Percentiles rank a stretch among this genome's conserved stretches.
phyloP scores from a whole-genome alignment of 2,888 invertebrate species.

The Drosophila emarginata region DNA sequence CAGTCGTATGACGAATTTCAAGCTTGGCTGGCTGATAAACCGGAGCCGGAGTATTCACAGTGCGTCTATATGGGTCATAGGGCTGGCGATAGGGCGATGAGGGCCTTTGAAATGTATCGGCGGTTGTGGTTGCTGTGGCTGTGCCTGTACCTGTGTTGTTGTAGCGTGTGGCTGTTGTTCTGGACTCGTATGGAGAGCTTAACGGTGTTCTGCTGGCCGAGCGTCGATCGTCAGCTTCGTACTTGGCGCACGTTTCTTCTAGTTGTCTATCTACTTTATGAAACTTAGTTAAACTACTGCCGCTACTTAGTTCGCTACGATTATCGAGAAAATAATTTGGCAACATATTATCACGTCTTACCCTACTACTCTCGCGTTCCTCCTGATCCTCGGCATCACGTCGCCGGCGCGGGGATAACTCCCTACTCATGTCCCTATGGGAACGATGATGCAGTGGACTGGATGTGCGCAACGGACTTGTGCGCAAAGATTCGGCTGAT shows the following conservation, averaged over 20 bases:
- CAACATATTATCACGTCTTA: slow-evolving; percentile 81
- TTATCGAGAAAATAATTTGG: slow-evolving; percentile 80
- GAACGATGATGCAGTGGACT: slow-evolving; percentile 77
- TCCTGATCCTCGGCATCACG: slow-evolving; percentile 79
- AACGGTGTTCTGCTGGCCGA: slow-evolving; percentile 76
- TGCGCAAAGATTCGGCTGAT: slow-evolving; percentile 75
- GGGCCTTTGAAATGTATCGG: slow-evolving; percentile 60
- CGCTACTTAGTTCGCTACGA: slow-evolving; percentile 79
- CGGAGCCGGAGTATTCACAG: slow-evolving; percentile 64
- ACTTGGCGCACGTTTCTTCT: slow-evolving; percentile 79
- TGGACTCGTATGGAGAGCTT: slow-evolving; percentile 73
- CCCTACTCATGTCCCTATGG: slow-evolving; percentile 78
- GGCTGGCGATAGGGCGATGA: slow-evolving; percentile 76
- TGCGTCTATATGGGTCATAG: slow-evolving; percentile 60
- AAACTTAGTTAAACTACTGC: slow-evolving; percentile 81
- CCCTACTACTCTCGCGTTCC: slow-evolving; percentile 82
- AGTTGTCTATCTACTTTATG: slow-evolving; percentile 82
- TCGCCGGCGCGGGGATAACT: slow-evolving; percentile 79
- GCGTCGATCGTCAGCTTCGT: slow-evolving; percentile 70
- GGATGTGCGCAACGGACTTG: slow-evolving; percentile 68
- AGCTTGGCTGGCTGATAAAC: slow-evolving; percentile 80
- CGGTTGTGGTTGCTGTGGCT: slow-evolving; percentile 37
- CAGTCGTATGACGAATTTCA: slow-evolving; percentile 82
- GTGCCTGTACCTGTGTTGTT: slow-evolving; percentile 39
- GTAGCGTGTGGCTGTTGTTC: slow-evolving; percentile 55